These are phyloP conservation scores for Penaeus vannamei DNA, from an alignment of 1,140 invertebrate species.

Conservation along the genomic window DNA sequence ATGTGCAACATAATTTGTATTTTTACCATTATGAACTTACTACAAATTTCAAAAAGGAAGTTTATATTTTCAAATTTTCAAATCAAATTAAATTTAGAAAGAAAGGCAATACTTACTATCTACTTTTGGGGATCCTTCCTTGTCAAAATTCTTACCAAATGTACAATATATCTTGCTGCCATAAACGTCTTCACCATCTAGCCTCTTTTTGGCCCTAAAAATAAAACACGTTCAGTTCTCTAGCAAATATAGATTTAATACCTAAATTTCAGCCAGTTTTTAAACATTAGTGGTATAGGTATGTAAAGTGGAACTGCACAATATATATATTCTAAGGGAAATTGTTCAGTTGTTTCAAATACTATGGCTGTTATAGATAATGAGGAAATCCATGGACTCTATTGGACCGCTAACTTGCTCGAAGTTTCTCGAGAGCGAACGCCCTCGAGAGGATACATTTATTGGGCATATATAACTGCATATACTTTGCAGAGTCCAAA, in stretches of 20 bases:
- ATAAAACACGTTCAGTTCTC: conserved; percentile 67
- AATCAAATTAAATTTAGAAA: not conserved
- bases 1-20: not conserved
- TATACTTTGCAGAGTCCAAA: no score
- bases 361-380: not conserved
- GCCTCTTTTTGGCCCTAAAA: conserved; percentile 84
- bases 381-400: not conserved
- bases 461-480: no score
- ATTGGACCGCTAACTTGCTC: no score
- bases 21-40: not conserved
- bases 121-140: conserved; percentile 48
- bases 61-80: not conserved
- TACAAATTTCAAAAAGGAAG: not conserved
- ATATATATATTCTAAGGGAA: no score
- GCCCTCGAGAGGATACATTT: no score
- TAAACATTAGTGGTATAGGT: not conserved
- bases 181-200: conserved; percentile 88
- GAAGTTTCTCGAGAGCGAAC: no score
- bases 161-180: conserved; percentile 81
- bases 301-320: not conserved
- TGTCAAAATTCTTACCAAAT: conserved; percentile 58
- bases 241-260: conserved; percentile 50
- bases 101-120: conserved; percentile 27
- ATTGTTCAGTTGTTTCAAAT: not conserved
- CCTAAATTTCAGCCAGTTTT: not conserved